Percentiles rank a stretch among this genome's conserved stretches.
phyloP scores from a whole-genome alignment of 35 echinoderm and acorn worm species.

The Strongylocentrotus purpuratus region DNA sequence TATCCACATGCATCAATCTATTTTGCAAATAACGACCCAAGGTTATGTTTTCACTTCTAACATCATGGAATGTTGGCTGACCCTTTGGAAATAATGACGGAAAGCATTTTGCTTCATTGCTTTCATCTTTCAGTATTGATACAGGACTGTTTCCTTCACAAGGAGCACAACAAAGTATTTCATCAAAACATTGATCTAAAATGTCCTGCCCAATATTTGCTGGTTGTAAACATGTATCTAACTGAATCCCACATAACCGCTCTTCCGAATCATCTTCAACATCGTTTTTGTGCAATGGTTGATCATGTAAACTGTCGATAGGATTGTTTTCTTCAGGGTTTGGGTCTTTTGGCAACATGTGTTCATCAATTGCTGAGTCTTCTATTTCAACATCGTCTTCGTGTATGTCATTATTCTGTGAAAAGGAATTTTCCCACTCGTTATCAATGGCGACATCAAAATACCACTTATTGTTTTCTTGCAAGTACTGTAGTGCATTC shows the following conservation, averaged over 20 bases:
- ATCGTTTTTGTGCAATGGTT: background rate
- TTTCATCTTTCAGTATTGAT: conserved; percentile 46
- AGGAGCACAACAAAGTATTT: conserved; percentile 69
- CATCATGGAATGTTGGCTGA: conserved; percentile 52
- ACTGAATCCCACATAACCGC: conserved; percentile 14
- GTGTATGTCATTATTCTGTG: conserved; percentile 51
- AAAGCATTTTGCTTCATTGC: conserved; percentile 62
- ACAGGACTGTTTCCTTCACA: conserved; percentile 81
- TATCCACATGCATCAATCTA: conserved; percentile 62
- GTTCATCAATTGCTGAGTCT: no score
- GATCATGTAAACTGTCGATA: background rate
- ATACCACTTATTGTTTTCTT: no score
- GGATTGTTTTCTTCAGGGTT: conserved; percentile 33
- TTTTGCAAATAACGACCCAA: conserved; percentile 54
- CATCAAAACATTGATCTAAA: conserved; percentile 64
- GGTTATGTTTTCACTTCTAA: conserved; percentile 48
- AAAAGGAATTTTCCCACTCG: no score
- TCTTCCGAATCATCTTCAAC: conserved; percentile 45
- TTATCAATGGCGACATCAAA: no score
- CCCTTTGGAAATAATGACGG: conserved; percentile 21
- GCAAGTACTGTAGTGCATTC: no score
- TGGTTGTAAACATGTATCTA: conserved; percentile 69
- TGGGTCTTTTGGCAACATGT: conserved; percentile 48
- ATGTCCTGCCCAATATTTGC: conserved; percentile 59
- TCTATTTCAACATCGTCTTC: conserved; percentile 51